Percentiles rank a stretch among this genome's conserved stretches.
phyloP scores from a whole-genome alignment of 2,797 vertebrate genomes.

The Coreius guichenoti region DNA sequence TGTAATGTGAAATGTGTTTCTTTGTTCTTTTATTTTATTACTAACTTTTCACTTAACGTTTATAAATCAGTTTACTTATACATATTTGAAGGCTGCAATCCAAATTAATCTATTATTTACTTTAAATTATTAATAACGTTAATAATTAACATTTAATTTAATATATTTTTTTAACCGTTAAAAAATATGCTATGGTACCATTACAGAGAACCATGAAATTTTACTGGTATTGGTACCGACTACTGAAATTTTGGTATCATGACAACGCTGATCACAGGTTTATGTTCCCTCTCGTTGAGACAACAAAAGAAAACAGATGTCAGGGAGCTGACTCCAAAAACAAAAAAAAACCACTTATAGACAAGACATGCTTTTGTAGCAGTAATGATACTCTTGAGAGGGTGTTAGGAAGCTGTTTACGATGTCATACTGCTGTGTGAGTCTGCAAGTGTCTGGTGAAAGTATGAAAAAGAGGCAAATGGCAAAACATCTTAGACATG shows the following conservation, averaged over 20 bases:
- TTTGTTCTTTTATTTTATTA: no score
- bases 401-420: constrained; percentile 24
- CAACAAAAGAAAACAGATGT: constrained; percentile 60
- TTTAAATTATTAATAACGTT: not conserved
- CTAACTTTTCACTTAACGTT: no score
- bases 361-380: constrained; percentile 45
- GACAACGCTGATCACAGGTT: constrained; percentile 36
- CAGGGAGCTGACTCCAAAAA: constrained; percentile 33
- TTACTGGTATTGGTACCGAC: not conserved
- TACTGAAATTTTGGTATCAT: not conserved
- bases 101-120: not conserved
- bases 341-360: constrained; percentile 38
- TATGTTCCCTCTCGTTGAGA: constrained; percentile 39
- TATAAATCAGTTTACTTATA: no score
- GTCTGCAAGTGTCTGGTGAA: not conserved
- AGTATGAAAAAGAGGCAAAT: not conserved
- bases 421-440: constrained; percentile 10
- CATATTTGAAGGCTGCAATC: not conserved
- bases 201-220: not conserved
- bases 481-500: not conserved
- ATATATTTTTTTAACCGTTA: not conserved
- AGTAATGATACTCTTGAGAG: constrained; percentile 53
- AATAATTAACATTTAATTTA: not conserved
- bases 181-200: not conserved
- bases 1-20: no score